Conservation (phyloP, 2,797 vertebrate species). For the Leptatherina wallacei region DNA sequence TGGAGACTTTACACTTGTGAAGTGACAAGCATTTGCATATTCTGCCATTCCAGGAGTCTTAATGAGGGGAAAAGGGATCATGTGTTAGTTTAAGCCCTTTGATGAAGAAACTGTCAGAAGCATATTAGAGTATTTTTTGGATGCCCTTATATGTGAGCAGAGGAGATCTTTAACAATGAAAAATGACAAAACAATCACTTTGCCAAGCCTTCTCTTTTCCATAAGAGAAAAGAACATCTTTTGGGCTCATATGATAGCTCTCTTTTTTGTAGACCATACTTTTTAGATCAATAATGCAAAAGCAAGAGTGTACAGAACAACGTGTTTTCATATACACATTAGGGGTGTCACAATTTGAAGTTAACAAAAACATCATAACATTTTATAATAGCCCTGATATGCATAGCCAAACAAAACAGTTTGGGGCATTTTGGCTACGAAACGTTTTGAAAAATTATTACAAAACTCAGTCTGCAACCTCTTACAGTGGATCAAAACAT, state of each 20-base stretch:
- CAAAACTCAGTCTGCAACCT: background rate
- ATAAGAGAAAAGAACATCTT: background rate
- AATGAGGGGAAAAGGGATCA: background rate
- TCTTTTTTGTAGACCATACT: background rate
- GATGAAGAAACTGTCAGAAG: background rate
- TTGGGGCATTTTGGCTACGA: background rate
- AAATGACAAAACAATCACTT: background rate
- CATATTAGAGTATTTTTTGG: background rate
- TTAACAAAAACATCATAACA: background rate
- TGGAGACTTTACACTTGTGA: background rate
- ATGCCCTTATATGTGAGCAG: background rate
- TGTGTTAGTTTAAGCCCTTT: background rate
- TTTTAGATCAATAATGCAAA: background rate
- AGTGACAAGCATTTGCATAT: background rate
- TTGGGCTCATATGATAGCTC: background rate
- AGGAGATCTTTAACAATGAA: background rate
- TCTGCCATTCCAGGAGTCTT: background rate
- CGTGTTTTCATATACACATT: background rate
- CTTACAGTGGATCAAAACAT: background rate
- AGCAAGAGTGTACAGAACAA: background rate
- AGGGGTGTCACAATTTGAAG: background rate
- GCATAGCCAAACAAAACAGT: background rate
- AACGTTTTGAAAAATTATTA: background rate
- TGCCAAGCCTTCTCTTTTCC: background rate
- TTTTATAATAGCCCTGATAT: background rate